Percentiles rank a stretch among this genome's conserved stretches.
phyloP scores from a whole-genome alignment of 2,113 vertebrate genomes.

The Oreochromis spilurus region DNA sequence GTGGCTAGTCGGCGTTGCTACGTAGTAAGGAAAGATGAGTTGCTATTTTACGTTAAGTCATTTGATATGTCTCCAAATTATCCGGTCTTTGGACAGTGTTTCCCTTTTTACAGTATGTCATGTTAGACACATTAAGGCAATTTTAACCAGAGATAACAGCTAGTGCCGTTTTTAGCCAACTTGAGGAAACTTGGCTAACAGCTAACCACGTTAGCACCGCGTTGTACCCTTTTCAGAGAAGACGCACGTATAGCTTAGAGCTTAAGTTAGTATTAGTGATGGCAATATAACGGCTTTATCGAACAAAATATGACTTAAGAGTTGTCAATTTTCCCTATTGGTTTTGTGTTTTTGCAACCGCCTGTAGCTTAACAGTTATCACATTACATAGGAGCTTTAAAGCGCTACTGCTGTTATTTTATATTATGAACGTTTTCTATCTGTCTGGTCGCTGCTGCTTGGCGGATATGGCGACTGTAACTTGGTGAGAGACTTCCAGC shows the following conservation, averaged over 20 bases:
- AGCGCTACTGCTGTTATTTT: background rate
- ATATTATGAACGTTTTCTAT: background rate
- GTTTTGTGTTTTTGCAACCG: background rate
- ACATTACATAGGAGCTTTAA: background rate
- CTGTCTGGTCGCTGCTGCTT: background rate
- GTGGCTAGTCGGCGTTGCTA: constrained; percentile 10
- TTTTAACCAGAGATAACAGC: background rate
- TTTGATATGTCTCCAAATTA: background rate
- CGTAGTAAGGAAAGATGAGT: background rate
- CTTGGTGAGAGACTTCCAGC: background rate
- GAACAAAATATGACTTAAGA: background rate
- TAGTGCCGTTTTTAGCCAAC: background rate
- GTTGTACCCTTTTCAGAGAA: background rate
- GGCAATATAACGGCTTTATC: background rate
- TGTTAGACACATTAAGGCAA: too few species aligned
- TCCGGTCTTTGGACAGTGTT: accelerated
- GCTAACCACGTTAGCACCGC: constrained; percentile 4
- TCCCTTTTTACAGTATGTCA: background rate
- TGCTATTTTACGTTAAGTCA: background rate
- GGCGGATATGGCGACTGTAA: background rate
- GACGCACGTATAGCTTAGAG: background rate
- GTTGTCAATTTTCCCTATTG: background rate
- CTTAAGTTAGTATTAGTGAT: background rate
- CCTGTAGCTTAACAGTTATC: background rate
- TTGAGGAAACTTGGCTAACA: constrained; percentile 12